These are phyloP conservation scores for Pseudomyrmex dendroicus DNA, from an alignment of 1,140 invertebrate genomes.

Conservation along the genomic window DNA sequence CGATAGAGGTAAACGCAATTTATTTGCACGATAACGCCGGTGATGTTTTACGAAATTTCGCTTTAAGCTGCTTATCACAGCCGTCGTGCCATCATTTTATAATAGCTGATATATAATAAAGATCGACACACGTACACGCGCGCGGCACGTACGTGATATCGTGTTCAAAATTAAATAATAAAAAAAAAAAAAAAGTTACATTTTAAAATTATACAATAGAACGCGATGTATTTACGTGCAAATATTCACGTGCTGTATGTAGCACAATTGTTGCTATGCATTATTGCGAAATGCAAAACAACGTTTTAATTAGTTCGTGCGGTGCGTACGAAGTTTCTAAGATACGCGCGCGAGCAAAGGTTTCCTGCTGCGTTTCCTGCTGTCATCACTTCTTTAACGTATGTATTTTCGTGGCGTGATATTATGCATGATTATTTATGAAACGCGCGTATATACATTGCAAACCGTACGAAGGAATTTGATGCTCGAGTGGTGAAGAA, in stretches of 20 bases:
- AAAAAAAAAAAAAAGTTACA: too few relatives aligned
- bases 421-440: background rate
- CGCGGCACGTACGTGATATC: background rate
- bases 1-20: conserved; percentile 26
- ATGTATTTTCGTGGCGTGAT: background rate
- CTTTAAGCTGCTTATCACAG: background rate
- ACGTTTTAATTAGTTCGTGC: conserved; percentile 49
- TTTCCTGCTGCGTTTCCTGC: background rate
- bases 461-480: too few relatives aligned
- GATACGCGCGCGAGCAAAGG: background rate
- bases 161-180: background rate
- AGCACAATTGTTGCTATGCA: conserved; percentile 3
- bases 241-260: too few relatives aligned
- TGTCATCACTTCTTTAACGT: background rate
- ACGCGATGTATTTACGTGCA: background rate
- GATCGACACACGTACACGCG: too few relatives aligned
- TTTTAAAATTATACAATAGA: background rate
- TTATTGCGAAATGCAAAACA: conserved; percentile 36
- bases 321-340: conserved; percentile 40
- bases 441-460: too few relatives aligned
- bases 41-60: conserved; percentile 14
- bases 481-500: too few relatives aligned
- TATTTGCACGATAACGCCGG: conserved; percentile 7
- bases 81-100: background rate
- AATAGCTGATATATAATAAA: too few relatives aligned